Evolutionary conservation across 2,888 invertebrate genomes (phyloP).

Genomic region (Unio pictorum): DNA sequence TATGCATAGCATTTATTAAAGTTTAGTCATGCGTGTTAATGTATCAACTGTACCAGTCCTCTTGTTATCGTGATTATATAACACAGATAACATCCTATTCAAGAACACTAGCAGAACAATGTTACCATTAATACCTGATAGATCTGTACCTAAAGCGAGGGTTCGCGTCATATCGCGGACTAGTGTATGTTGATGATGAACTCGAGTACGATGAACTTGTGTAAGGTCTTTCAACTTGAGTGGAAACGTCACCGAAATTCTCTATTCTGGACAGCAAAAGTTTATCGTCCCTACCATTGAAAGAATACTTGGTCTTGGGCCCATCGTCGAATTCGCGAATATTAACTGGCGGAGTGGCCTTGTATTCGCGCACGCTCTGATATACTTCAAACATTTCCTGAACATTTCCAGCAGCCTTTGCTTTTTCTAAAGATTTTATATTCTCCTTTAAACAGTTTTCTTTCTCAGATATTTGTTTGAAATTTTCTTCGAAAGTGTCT

Average conservation of each 20-base stretch:
- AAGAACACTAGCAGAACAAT: too few relatives aligned
- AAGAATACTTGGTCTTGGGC: conserved; percentile 41
- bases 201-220: conserved; percentile 8
- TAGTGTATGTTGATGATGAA: neutral
- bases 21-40: too few relatives aligned
- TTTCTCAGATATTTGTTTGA: conserved; percentile 31
- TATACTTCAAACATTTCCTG: conserved; percentile 53
- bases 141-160: too few relatives aligned
- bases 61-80: too few relatives aligned
- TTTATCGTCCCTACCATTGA: conserved; percentile 47
- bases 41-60: too few relatives aligned
- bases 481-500: conserved; percentile 41
- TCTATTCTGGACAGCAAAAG: conserved; percentile 41
- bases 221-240: conserved; percentile 44
- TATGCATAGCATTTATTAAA: too few relatives aligned
- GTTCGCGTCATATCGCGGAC: too few relatives aligned
- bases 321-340: conserved; percentile 48
- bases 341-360: conserved; percentile 41
- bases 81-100: too few relatives aligned
- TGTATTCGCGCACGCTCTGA: conserved; percentile 43
- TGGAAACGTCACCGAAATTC: conserved; percentile 54
- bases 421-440: conserved; percentile 30
- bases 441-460: conserved; percentile 34
- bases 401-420: conserved; percentile 44
- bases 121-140: too few relatives aligned